A percentile compares a stretch with the other conserved stretches of the same genome.
These are phyloP conservation scores for Danaus plexippus DNA, from an alignment of 1,140 invertebrate species.

Conservation along the genomic window DNA sequence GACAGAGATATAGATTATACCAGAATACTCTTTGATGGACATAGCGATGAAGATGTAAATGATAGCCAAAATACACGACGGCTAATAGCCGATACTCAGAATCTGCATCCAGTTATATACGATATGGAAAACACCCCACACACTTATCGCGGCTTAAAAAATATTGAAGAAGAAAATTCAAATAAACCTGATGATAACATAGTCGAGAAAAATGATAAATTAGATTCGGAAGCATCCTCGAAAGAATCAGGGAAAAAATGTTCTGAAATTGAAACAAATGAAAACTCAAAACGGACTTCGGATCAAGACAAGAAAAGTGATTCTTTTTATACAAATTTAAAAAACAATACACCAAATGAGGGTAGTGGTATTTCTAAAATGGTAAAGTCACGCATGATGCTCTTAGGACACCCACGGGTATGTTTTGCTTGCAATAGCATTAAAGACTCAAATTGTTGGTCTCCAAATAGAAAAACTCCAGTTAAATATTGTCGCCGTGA, in stretches of 20 bases:
- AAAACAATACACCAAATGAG: constrained; percentile 17
- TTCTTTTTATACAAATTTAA: constrained; percentile 12
- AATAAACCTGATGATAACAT: constrained; percentile 5
- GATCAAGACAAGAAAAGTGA: constrained; percentile 4
- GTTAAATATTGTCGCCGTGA: constrained; percentile 41
- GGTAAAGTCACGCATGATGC: constrained; percentile 20
- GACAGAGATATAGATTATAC: too few species aligned
- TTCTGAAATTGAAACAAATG: constrained; percentile 9
- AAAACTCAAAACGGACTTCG: constrained; percentile 3
- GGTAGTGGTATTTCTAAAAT: constrained; percentile 26
- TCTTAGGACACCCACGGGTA: constrained; percentile 32
- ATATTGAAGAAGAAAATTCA: constrained; percentile 2
- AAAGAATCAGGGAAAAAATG: not conserved
- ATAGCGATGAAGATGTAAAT: too few species aligned
- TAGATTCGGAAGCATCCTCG: too few species aligned
- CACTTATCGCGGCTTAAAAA: too few species aligned
- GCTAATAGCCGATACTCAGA: too few species aligned
- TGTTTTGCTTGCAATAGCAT: constrained; percentile 49
- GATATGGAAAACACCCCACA: too few species aligned
- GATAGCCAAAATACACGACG: too few species aligned
- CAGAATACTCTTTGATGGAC: too few species aligned
- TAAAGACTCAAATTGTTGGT: constrained; percentile 38
- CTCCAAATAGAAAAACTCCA: constrained; percentile 34
- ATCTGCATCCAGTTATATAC: too few species aligned
- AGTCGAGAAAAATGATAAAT: constrained; percentile 1